phyloP scores from a whole-genome alignment of 2,113 vertebrate genomes.

The Machaerirhynchus nigripectus region DNA sequence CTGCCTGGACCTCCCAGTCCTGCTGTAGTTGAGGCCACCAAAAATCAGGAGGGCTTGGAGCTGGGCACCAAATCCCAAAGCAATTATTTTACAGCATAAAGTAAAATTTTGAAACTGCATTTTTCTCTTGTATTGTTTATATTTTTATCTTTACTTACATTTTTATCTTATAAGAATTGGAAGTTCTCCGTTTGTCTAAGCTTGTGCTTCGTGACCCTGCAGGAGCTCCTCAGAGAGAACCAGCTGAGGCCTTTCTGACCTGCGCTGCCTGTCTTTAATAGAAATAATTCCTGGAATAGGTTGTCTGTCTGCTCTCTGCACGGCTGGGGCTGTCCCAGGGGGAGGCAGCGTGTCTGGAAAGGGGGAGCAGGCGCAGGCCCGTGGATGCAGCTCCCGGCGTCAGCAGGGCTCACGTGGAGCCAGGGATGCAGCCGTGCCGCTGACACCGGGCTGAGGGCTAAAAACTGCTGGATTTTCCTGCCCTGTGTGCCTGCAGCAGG shows the following conservation, averaged over 20 bases:
- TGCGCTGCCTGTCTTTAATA: too few species aligned
- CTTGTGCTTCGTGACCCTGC: rapidly evolving
- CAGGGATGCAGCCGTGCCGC: background rate
- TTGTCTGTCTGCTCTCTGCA: rapidly evolving
- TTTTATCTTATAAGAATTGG: background rate
- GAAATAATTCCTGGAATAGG: background rate
- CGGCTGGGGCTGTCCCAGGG: background rate
- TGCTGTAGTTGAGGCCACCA: background rate
- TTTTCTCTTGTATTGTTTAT: background rate
- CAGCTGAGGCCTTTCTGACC: background rate
- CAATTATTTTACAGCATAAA: background rate
- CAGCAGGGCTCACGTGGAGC: rapidly evolving
- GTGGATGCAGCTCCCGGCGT: background rate
- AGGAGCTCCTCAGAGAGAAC: background rate
- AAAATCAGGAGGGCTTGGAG: background rate
- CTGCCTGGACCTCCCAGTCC: background rate
- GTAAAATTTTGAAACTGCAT: background rate
- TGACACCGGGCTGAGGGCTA: rapidly evolving
- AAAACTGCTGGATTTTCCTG: background rate
- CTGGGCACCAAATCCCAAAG: background rate
- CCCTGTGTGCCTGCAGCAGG: background rate
- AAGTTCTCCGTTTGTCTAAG: background rate
- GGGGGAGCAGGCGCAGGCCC: rapidly evolving
- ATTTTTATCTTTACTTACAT: background rate
- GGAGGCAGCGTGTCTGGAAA: rapidly evolving